A percentile compares a stretch with the other conserved stretches of the same genome.
Conservation (phyloP, 1,140 invertebrate genomes). For the Leptinotarsa undecemlineata region DNA sequence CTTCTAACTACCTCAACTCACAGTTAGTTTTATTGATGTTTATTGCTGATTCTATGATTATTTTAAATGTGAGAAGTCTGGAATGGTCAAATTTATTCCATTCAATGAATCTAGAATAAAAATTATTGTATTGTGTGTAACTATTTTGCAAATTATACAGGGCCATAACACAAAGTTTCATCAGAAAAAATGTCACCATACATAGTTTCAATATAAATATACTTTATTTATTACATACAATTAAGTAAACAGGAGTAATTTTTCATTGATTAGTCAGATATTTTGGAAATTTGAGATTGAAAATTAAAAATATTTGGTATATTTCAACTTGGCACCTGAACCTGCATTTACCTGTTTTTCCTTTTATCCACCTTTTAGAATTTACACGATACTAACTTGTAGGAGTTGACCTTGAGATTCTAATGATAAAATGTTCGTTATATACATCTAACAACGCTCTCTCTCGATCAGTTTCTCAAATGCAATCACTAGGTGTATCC, state of each 20-base stretch:
- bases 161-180: background rate
- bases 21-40: no score
- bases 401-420: background rate
- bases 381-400: background rate
- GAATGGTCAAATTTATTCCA: no score
- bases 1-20: no score
- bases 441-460: background rate
- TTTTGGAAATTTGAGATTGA: background rate
- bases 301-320: background rate
- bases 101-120: no score
- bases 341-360: background rate
- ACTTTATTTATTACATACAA: background rate
- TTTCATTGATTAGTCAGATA: background rate
- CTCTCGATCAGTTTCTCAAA: background rate
- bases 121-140: no score
- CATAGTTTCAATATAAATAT: background rate
- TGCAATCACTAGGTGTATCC: background rate
- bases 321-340: background rate
- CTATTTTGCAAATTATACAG: no score
- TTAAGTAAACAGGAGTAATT: background rate
- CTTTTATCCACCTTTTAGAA: background rate
- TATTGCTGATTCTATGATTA: no score
- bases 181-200: background rate
- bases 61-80: no score
- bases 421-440: background rate